Base-by-base conservation (phyloP, 2,797 vertebrate species). In the Microchirus variegatus region DNA sequence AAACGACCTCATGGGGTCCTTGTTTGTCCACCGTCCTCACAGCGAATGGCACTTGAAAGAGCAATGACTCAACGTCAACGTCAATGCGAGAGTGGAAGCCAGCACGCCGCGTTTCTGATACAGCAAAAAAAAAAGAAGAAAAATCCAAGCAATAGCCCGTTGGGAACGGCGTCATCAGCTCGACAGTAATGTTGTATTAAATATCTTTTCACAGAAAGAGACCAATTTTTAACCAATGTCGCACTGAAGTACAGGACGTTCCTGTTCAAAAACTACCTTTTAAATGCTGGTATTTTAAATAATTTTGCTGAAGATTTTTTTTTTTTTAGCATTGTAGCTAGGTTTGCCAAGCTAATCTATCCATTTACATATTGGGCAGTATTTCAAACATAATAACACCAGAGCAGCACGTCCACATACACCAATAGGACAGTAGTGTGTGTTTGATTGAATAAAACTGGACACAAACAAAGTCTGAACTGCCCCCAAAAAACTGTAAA, bases 1-100 rank as follows among this genome's bases (percentile, higher is more conserved):
- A 75, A 75, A 85, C 80, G 74, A 71, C 77, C 53, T 35, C 11
- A n/a, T 35, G 19, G 38, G 37, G 47, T 22, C 40, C 37, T 47
- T 1, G 2, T 16, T 53, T 44, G 16, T 53, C 57, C 59, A 42
- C 31, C 9, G 1, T 53, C 40, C 51, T 47, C n/a, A 0, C 8
- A 73, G 46, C 12, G 0, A 69, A 52, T 17, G 44, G 19, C 31
- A 40, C 43, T 58, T 54, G 7, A 62, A 44, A 53, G 26, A 60
- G 38, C 35, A 53, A 51, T 75, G 66, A 77, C 37, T 69, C 43
- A 73, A 59, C 48, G 51, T 44, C 57, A 37, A 22, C 22, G 22
- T 22, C 22, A 22, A 22, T 22, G 22, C 19, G 44, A 2, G 14
- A 22, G 41, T 36, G 4, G n/a, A 53, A 18, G 50, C 35, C 17